A percentile compares a stretch with the other conserved stretches of the same genome.
phyloP scores from a whole-genome alignment of 64 coral and sea anemone genomes.

The Anthopleura sola region DNA sequence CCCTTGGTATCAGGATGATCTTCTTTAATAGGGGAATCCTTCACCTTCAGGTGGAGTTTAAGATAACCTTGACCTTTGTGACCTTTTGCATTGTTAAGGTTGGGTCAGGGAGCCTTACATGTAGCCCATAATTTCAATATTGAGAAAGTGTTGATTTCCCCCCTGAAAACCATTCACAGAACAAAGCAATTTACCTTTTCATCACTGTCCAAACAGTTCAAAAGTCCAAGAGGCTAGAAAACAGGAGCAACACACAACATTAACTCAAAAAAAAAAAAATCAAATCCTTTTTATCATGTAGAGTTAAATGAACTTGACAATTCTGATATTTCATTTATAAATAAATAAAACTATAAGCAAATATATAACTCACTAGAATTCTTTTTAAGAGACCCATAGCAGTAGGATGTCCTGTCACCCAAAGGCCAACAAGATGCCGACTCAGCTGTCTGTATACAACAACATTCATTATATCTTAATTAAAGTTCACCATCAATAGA shows the following conservation, averaged over 20 bases:
- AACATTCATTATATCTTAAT: not conserved
- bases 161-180: no score
- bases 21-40: no score
- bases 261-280: not conserved
- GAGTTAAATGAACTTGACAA: not conserved
- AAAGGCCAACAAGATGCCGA: constrained; percentile 87
- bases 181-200: constrained; percentile 34
- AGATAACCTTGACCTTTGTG: no score
- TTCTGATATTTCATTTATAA: not conserved
- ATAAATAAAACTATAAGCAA: not conserved
- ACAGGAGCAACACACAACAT: not conserved
- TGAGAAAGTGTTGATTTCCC: no score
- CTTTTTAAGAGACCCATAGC: constrained; percentile 88
- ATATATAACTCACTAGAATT: constrained; percentile 78
- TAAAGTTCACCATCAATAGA: not conserved
- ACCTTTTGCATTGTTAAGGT: no score
- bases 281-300: no score
- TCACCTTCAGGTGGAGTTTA: no score
- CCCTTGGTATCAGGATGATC: no score
- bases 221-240: constrained; percentile 55
- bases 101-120: no score
- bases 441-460: constrained; percentile 73
- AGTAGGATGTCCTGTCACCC: constrained; percentile 96
- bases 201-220: constrained; percentile 51
- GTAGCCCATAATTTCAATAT: no score